Base-by-base conservation (phyloP, 1,140 invertebrate genomes). In the Megalonaias nervosa region DNA sequence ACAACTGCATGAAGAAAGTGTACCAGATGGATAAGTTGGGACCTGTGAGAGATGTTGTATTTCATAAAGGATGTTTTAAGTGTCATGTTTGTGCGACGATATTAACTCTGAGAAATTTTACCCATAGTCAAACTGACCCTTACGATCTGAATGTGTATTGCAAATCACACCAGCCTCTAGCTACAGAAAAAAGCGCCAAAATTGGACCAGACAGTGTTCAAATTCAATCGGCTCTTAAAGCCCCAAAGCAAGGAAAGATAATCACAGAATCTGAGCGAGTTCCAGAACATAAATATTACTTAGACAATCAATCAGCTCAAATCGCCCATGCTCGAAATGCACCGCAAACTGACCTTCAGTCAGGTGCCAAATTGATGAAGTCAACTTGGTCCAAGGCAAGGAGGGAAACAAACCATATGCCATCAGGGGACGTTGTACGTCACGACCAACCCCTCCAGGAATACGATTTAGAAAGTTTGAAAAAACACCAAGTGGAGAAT, bases 1-100 rank as follows among this genome's bases (percentile, higher is more conserved):
- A 82, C 64, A 75, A 69, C 13, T 84, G 82, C 65, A 79, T 82
- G 81, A 82, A 84, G 67, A 84, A 84, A 66, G 78, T 84, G 3
- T 84, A 84, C 48, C 79, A 78, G 11, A 79, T 84, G 71, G 82
- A 84, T 67, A 82, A 77, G 59, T 71, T 79, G 5, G 82, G 82
- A 1, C 82, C 82, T n/a, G 75, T 84, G 1, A 80, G 79, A 71
- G 80, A 77, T 5, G 82, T 80, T 26, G 79, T 84, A 17, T 84
- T 79, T 31, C 82, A 84, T 56, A 84, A 84, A 31, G 75, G 75
- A 26, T 84, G 82, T 64, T 84, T 84, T 38, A 66, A 59, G n/a
- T 84, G 82, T 67, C 80, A 79, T 64, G 70, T 67, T 12, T 84
- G 82, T 69, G 74, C 73, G 16, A 82, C 82, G 5, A 80, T 67